Conservation (phyloP, 2,113 vertebrate genomes). For the Vulpes vulpes region DNA sequence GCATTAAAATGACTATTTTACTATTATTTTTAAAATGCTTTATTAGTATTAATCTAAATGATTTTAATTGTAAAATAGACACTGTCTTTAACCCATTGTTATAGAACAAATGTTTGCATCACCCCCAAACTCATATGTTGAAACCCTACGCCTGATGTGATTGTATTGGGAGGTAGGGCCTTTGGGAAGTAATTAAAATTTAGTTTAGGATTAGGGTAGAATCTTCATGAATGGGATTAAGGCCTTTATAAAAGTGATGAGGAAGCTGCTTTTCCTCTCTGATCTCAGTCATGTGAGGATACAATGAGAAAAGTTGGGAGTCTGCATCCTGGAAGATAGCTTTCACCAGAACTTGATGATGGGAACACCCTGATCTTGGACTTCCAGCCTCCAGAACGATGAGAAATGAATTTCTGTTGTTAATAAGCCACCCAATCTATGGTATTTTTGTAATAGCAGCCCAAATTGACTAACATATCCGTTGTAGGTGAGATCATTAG, state of each 20-base stretch:
- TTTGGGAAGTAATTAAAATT: background rate
- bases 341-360: background rate
- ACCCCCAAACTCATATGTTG: background rate
- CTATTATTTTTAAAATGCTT: background rate
- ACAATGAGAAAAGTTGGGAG: background rate
- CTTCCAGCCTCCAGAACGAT: background rate
- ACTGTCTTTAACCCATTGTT: background rate
- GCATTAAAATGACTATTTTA: background rate
- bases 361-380: background rate
- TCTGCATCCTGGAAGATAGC: background rate
- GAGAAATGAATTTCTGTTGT: background rate
- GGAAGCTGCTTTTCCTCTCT: background rate
- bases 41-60: background rate
- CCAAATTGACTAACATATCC: background rate
- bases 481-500: background rate
- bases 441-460: background rate
- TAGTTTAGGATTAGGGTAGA: background rate
- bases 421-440: background rate
- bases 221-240: background rate
- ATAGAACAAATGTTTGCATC: background rate
- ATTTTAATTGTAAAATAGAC: background rate
- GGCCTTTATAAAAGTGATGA: background rate
- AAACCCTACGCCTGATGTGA: background rate
- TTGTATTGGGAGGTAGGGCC: background rate
- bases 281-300: background rate